Evolutionary conservation across 2,113 vertebrate species (phyloP), one percentile per base, ranked within the genome.

Genomic region (Urocynchramus pylzowi): DNA sequence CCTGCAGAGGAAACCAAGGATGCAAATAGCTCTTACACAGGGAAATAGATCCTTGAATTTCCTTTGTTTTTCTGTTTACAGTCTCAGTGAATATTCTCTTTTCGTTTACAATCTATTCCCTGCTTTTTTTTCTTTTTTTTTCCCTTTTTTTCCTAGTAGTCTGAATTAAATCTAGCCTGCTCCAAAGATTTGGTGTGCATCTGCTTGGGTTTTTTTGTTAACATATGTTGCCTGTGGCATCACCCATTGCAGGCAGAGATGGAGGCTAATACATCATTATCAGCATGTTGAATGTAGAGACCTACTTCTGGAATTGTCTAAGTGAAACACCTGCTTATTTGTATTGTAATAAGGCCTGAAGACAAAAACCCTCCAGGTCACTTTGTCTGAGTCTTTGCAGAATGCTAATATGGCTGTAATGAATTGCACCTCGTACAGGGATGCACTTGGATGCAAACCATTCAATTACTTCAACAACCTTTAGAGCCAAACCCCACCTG

Each of bases 341-440:
- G 69, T 67, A 89, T 92, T 5, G 11, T 71, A 92, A 92, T 87
- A 60, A 91, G 64, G 47, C 16, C 68, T 78, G 80, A 70, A 92
- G 89, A 89, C 47, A 92, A 92, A 94, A 80, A 11, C 2, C 18
- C 89, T 95, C 71, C 84, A 93, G 84, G 95, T 92, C 84, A 87
- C 86, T 96, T 90, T 92, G 56, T 89, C 73, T 93, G 76, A 92
- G 52, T 52, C 79, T 85, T 79, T 93, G 56, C 39, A 92, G 89
- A 95, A 95, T 95, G 69, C 70, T 95, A 95, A 95, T 87, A 31
- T 49, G 64, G 7, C 42, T 89, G 35, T 60, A 94, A 87, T 68
- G 80, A 89, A 89, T 87, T 87, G 33, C 64, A 92, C 35, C 54
- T 86, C 65, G 5, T 24, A 57, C 67, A 23, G 0, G 7, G n/a